Percentiles rank a stretch among this genome's conserved stretches.
phyloP scores from a whole-genome alignment of 2,113 vertebrate species.

The Lasiurus cinereus region DNA sequence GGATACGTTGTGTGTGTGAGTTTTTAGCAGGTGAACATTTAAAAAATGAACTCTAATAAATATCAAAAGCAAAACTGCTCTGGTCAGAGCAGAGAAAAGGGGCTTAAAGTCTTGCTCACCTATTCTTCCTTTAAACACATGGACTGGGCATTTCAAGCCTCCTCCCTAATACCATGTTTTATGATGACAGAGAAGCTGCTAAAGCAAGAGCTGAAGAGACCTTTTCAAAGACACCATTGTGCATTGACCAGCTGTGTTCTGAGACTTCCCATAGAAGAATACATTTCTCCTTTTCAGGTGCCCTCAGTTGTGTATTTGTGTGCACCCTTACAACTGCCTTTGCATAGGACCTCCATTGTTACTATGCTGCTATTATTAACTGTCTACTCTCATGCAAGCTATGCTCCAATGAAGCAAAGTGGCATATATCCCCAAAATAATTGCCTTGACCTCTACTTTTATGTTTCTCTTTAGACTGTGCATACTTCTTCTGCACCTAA shows the following conservation, averaged over 20 bases:
- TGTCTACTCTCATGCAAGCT: background rate
- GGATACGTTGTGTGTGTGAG: background rate
- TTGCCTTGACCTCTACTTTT: background rate
- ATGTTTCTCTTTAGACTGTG: background rate
- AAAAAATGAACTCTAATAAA: constrained; percentile 5
- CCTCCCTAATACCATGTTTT: background rate
- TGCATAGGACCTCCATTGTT: background rate
- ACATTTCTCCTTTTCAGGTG: background rate
- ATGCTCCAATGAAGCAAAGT: background rate
- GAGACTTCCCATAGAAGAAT: background rate
- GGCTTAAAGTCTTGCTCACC: background rate
- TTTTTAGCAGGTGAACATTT: background rate
- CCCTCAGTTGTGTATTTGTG: background rate
- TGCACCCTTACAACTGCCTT: background rate
- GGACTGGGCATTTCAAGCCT: background rate
- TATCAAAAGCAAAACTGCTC: background rate
- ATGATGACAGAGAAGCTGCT: background rate
- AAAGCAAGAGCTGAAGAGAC: background rate
- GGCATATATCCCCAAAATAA: background rate
- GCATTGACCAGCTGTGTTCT: accelerated
- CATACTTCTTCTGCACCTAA: background rate
- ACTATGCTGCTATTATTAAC: background rate
- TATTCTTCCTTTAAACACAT: background rate
- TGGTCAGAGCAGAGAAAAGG: background rate
- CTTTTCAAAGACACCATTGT: background rate